A percentile compares a stretch with the other conserved stretches of the same genome.
Conservation (phyloP, 2,113 vertebrate genomes). For the Willisornis vidua region DNA sequence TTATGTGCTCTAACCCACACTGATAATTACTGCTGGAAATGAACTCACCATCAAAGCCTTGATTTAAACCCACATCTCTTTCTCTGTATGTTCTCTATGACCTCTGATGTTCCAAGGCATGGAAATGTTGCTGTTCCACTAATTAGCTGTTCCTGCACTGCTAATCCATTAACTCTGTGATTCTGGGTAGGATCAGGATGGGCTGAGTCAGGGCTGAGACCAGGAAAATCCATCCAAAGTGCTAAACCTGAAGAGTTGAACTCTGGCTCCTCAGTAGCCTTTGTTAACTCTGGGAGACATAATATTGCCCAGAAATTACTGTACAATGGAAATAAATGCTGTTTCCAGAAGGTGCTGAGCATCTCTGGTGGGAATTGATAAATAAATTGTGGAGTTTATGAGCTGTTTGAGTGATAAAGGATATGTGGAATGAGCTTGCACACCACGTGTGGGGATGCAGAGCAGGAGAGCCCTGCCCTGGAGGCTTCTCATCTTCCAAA, state of each 20-base stretch:
- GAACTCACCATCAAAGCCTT: not conserved
- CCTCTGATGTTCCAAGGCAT: not conserved
- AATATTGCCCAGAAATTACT: not conserved
- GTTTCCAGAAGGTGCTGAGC: not conserved
- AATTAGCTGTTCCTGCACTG: not conserved
- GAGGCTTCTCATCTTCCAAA: not conserved
- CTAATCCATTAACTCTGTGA: not conserved
- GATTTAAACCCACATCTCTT: not conserved
- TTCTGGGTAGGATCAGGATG: not conserved
- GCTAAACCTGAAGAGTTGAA: not conserved
- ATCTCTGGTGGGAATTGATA: not conserved
- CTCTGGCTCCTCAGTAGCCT: not conserved
- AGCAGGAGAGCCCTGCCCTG: not conserved
- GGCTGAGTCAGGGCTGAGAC: not conserved
- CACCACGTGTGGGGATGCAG: accelerated
- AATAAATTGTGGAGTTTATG: not conserved
- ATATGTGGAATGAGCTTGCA: accelerated
- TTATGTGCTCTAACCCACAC: not conserved
- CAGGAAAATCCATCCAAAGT: not conserved
- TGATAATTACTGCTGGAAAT: not conserved
- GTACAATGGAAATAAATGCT: not conserved
- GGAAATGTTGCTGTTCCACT: not conserved
- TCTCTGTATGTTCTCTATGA: not conserved
- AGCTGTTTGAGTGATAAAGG: not conserved
- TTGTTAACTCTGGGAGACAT: not conserved